Base-by-base conservation (phyloP, 2,113 vertebrate species). In the Todiramphus chloris region DNA sequence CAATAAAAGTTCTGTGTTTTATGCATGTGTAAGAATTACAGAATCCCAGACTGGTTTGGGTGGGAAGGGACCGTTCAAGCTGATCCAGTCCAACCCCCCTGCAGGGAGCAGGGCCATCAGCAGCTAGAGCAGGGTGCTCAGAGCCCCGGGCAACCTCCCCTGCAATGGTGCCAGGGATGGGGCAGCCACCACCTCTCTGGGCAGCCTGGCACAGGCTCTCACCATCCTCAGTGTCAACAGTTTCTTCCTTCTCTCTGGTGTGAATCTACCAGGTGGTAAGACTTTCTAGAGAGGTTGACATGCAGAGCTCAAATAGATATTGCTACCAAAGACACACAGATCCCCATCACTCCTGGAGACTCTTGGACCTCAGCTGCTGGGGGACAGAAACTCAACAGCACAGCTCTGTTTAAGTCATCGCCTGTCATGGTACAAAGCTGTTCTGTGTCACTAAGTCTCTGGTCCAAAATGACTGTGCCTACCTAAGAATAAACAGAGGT, bases 21-120 rank as follows among this genome's bases (percentile, higher is more conserved):
- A 27, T 13, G 56, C 9, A 6, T 0, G 0, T 4, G 6, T 25
- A 50, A 33, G 15, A 69, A 60, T 33, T 4, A 28, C 41, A 33
- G 39, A 44, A 60, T 33, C 5, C 28, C 37, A 35, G n/a, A 44
- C 11, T 6, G 16, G 30, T 56, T 56, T 56, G 56, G 6, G 31
- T 21, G 19, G 16, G 31, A 10, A 58, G 18, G 31, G 19, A 58
- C 31, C 31, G n/a, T 58, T n/a, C 56, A 58, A 58, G 56, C 6
- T n/a, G 18, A 58, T 21, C 31, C 10, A 4, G 19, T n/a, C 31
- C 56, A 58, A n/a, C 18, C 56, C 31, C 56, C 31, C 18, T 33
- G 28, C 56, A 58, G 30, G 17, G 31, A 58, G 31, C 56, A 58
- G 56, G 56, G 31, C 6, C 16, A 58, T 58, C 56, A 21, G 56